A percentile compares a stretch with the other conserved stretches of the same genome.
Evolutionary conservation across 1,140 invertebrate genomes (phyloP).

Genomic region (Acromyrmex heyeri): DNA sequence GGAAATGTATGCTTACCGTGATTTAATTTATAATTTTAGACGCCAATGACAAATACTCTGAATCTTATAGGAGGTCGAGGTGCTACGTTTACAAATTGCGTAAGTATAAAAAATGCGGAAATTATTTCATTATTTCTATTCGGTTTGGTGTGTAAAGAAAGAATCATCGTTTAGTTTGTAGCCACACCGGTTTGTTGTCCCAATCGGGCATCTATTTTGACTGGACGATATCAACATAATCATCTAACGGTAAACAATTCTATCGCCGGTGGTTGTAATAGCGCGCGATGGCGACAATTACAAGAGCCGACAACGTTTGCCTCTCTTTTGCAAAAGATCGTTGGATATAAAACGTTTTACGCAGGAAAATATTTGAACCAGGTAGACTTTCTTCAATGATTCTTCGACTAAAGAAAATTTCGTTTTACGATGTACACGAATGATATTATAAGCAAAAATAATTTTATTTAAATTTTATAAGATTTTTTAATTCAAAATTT

Average conservation of each 20-base stretch:
- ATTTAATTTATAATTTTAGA: conserved; percentile 87
- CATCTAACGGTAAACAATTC: conserved; percentile 93
- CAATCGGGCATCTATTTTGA: conserved; percentile 94
- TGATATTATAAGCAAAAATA: neutral
- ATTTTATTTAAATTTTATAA: neutral
- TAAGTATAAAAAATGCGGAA: conserved; percentile 84
- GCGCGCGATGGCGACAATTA: conserved; percentile 89
- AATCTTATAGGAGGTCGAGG: conserved; percentile 89
- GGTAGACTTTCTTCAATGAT: conserved; percentile 83
- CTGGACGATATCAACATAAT: conserved; percentile 95
- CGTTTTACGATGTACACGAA: neutral
- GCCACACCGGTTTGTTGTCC: conserved; percentile 96
- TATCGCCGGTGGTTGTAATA: conserved; percentile 91
- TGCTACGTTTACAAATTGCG: conserved; percentile 91
- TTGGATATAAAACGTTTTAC: conserved; percentile 93
- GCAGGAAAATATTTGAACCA: conserved; percentile 95
- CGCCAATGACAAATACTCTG: conserved; percentile 89
- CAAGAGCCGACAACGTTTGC: conserved; percentile 91
- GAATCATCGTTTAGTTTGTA: conserved; percentile 88
- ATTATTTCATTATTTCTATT: conserved; percentile 8
- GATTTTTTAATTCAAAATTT: neutral
- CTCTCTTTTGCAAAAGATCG: conserved; percentile 87
- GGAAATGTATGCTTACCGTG: neutral
- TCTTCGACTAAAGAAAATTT: neutral
- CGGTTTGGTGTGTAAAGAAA: neutral